Evolutionary conservation across 2,113 vertebrate genomes (phyloP), one percentile per base, ranked within the genome.

Genomic region (Cyanistes caeruleus): DNA sequence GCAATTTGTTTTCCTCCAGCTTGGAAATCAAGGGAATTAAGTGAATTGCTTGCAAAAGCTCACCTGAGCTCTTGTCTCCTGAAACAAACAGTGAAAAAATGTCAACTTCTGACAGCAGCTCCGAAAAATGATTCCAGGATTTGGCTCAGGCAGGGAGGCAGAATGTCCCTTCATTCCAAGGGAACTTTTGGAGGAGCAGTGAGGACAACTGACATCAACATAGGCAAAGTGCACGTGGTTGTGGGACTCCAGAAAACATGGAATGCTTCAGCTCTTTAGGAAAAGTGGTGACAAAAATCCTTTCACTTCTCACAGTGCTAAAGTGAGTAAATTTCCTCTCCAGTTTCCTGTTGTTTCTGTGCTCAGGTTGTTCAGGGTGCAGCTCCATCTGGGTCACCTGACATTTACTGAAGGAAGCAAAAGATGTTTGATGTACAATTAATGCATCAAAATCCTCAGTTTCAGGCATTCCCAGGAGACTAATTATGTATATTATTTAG

Each of bases 361-460:
- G 35, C 51, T 19, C 27, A 41, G 23, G 33, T 27, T 73, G 37
- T 15, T 90, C 31, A 60, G 48, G 60, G 28, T 92, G 58, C 74
- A 70, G 56, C 59, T 59, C 56, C 53, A 48, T 13, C 25, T 86
- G 91, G 75, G 56, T 96, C 85, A 91, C 72, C 88, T 81, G 78
- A 56, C 74, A 55, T 35, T 75, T 74, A 52, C 59, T 20, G 25
- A 67, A 30, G 35, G 35, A 74, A 63, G 75, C n/a, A 43, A 67
- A 79, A 89, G 58, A 23, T 44, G 24, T 25, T 88, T 89, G 55
- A 68, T 67, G 44, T 68, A 86, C 86, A 95, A 93, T 94, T 81
- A 90, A 63, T 24, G n/a, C 70, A 77, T 70, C 18, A 11, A 89
- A 74, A 59, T 60, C 87, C 59, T 49, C 17, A 3, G 49, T 65